A percentile compares a stretch with the other conserved stretches of the same genome.
phyloP scores from a whole-genome alignment of 2,888 invertebrate genomes.

The Nowickia ferox region DNA sequence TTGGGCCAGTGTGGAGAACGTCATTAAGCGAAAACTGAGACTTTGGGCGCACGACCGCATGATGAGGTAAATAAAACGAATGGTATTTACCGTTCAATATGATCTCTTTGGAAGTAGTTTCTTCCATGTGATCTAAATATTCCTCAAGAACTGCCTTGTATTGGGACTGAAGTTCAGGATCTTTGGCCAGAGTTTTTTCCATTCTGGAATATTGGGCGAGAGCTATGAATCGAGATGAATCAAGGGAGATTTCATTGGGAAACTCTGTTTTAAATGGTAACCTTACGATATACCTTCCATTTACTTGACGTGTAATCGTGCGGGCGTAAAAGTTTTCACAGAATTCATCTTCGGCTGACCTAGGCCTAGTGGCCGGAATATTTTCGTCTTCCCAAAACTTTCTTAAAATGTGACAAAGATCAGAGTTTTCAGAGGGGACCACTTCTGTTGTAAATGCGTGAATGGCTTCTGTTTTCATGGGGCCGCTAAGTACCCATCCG shows the following conservation, averaged over 20 bases:
- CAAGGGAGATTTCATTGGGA: background rate
- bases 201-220: background rate
- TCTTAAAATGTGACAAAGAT: background rate
- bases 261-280: background rate
- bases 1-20: too few relatives aligned
- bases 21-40: too few relatives aligned
- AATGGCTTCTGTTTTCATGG: background rate
- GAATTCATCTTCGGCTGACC: background rate
- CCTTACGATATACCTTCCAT: too few relatives aligned
- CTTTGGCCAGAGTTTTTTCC: background rate
- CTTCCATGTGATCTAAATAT: background rate
- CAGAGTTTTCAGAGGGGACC: background rate
- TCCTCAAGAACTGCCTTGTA: background rate
- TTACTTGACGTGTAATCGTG: too few relatives aligned
- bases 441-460: background rate
- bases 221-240: background rate
- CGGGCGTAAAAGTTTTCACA: background rate
- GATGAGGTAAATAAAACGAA: too few relatives aligned
- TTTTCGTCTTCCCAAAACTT: constrained; percentile 1
- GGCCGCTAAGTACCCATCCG: background rate
- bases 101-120: background rate
- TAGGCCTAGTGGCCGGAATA: background rate
- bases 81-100: too few relatives aligned
- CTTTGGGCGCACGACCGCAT: too few relatives aligned
- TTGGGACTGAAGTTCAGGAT: background rate